Conservation (phyloP, 30 jellyfish, hydroid and myxozoan genomes). For the Hydra vulgaris region DNA sequence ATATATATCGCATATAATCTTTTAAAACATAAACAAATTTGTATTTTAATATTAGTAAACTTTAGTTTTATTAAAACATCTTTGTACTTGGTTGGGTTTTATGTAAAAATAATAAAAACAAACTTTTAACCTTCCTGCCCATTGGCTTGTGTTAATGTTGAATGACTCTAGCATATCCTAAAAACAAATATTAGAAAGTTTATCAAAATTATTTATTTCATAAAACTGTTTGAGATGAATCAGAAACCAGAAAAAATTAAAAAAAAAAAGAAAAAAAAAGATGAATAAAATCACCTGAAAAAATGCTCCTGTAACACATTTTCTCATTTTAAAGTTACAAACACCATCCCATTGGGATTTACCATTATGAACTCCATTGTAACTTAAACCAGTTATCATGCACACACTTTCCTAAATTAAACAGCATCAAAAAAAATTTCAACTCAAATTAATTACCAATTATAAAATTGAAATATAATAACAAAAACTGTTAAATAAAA, state of each 20-base stretch:
- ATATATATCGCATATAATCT: neutral
- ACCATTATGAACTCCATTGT: constrained; percentile 70
- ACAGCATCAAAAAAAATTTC: no score
- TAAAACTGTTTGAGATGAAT: no score
- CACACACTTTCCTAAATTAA: constrained; percentile 84
- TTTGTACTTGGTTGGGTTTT: no score
- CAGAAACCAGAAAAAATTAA: neutral
- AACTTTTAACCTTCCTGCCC: constrained; percentile 64
- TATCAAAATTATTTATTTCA: no score
- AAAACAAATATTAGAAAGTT: neutral
- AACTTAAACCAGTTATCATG: constrained; percentile 75
- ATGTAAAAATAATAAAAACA: no score
- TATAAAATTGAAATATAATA: no score
- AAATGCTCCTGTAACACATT: constrained; percentile 17
- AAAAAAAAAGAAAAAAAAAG: neutral
- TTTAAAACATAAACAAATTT: neutral
- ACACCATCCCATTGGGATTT: constrained; percentile 88
- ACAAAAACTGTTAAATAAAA: no score
- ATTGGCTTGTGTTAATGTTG: constrained; percentile 84
- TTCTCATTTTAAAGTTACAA: constrained; percentile 48
- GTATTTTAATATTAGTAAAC: neutral
- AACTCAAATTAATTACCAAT: no score
- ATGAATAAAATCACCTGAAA: constrained; percentile 15
- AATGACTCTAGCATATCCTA: constrained; percentile 73
- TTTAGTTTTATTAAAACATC: no score